These are phyloP conservation scores for Herpetotheres cachinnans DNA, from an alignment of 2,113 vertebrate species.

Conservation along the genomic window DNA sequence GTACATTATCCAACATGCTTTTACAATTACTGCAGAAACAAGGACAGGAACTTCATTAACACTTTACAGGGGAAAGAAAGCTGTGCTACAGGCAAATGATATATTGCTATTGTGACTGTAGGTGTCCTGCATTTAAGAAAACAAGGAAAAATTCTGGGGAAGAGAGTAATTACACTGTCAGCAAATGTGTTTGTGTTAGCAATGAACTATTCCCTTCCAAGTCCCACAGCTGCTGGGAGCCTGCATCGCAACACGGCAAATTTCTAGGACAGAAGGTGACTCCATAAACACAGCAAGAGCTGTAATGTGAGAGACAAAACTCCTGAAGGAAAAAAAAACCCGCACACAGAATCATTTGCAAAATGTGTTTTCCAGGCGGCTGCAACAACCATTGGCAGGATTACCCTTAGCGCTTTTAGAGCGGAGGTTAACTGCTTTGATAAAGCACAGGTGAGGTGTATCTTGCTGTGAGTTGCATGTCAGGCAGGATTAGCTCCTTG, in stretches of 20 bases:
- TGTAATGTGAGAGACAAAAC: not conserved
- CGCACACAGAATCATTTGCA: not conserved
- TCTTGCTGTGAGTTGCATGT: not conserved
- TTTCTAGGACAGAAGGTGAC: slow-evolving; percentile 49
- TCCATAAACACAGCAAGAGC: slow-evolving; percentile 18
- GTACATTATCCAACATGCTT: slow-evolving; percentile 53
- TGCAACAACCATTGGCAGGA: not conserved
- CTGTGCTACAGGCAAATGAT: slow-evolving; percentile 46
- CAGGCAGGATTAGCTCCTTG: slow-evolving; percentile 55
- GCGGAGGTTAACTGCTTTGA: slow-evolving; percentile 28
- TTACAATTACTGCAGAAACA: slow-evolving; percentile 57
- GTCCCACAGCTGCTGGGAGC: not conserved
- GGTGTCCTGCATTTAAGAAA: slow-evolving; percentile 57
- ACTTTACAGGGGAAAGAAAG: slow-evolving; percentile 60
- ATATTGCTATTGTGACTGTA: slow-evolving; percentile 50
- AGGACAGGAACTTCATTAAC: slow-evolving; percentile 69
- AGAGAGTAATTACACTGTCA: slow-evolving; percentile 54
- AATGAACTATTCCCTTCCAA: not conserved
- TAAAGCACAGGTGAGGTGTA: slow-evolving; percentile 45
- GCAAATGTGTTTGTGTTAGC: slow-evolving; percentile 14
- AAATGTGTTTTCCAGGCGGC: slow-evolving; percentile 8
- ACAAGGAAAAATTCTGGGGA: slow-evolving; percentile 13
- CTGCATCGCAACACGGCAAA: not conserved
- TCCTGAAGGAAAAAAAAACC: not conserved
- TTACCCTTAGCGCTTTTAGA: not conserved